Base-by-base conservation (phyloP, 2,113 vertebrate genomes). In the Donacobius atricapilla region DNA sequence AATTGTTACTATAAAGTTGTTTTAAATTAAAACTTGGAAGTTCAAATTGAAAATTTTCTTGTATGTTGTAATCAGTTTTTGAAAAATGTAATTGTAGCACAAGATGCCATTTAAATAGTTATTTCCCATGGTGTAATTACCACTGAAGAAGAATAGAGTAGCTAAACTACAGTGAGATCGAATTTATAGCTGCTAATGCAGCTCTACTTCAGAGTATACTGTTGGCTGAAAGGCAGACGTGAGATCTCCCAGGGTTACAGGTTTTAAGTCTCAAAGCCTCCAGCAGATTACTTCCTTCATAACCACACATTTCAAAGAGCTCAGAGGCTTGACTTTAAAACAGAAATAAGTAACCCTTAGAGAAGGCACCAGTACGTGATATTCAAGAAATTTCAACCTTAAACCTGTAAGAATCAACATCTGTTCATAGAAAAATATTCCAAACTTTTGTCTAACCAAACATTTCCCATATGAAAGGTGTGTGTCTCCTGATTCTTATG, bases 21-120 rank as follows among this genome's bases (percentile, higher is more conserved):
- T 94, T 92, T 93, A 83, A 56, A 96, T 93, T 93, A 94, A 97
- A 96, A 90, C 60, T 84, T 93, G 51, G 57, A 94, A 90, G 85
- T 88, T 90, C 60, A 94, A 93, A 91, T 87, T 83, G 47, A 96
- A 92, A 65, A 73, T 72, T 68, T 13, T 89, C 68, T 93, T 82
- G 56, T 47, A 61, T 81, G 58, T 95, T 93, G 84, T 90, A 96
- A 94, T 89, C 51, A 83, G 33, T 93, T 94, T 95, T 95, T 89
- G 87, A 96, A 94, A 88, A 90, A 94, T 96, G 44, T 69, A 92
- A 96, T 75, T 2, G 10, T 61, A 93, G 44, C 75, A 19, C 53
- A 90, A 63, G 40, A 83, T 97, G 91, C 69, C n/a, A 79, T 87
- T 96, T 92, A 93, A 95, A 65, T 73, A 84, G 83, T 96, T 93